Base-by-base conservation (phyloP, 2,888 invertebrate species). In the Coelopa pilipes region DNA sequence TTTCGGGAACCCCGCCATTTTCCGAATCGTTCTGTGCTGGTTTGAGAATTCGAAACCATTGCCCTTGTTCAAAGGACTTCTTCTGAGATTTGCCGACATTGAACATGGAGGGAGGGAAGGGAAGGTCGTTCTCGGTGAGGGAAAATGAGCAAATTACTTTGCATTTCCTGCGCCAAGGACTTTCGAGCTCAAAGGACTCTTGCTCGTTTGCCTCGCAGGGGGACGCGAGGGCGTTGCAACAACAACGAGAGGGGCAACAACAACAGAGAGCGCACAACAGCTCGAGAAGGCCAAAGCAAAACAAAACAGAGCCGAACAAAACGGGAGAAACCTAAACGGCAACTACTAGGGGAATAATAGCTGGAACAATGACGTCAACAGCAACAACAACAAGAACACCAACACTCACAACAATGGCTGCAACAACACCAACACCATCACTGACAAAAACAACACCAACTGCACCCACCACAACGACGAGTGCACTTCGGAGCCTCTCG, bases 401-500 rank as follows among this genome's bases (percentile, higher is more conserved):
- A 57, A 46, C 5, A 15, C 46, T 45, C 55, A n/a, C 34, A 24
- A 34, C 34, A 12, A 63, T 5, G 45, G 24, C 13, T 34, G 47
- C 21, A 72, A 72, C 67, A 66, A 66, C 9, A 49, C 34, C 63
- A 63, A 46, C n/a, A 63, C 24, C 46, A 15, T n/a, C 24, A 17
- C n/a, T 12, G 49, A 21, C 24, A 66, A 66, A 2, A 66, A 21
- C 15, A 21, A 17, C 24, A 66, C 49, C 21, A 66, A 66, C 15
- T 46, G 65, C 46, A 65, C 45, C 47, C 49, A 24, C 21, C 2
- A 13, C 13, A 69, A 69, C 57, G 62, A n/a, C 13, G 67, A 72
- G 47, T 66, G 63, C 66, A 72, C 66, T 65, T 66, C 50, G 65
- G 65, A 47, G 19, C 34, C 34, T 34, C 34, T 34, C 34, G 34